Evolutionary conservation across 1,140 invertebrate species (phyloP), one percentile per base, ranked within the genome.

Genomic region (Drosophila ficusphila): DNA sequence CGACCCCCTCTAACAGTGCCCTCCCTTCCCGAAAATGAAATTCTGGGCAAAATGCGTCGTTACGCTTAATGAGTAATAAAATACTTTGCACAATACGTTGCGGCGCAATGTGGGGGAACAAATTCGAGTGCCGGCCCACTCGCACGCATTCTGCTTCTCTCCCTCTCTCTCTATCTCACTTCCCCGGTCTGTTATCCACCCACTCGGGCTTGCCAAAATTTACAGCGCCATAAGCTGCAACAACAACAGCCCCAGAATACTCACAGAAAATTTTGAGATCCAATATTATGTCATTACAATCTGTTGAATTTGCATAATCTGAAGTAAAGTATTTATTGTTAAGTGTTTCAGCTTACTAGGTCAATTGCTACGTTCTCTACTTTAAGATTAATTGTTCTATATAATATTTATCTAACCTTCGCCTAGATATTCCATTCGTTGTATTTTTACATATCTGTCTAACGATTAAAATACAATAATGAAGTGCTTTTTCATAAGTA

Each of bases 61-160:
- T 88, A 88, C 83, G 82, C 34, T 76, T 88, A 88, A 88, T 88
- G 82, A 88, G 82, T 89, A 88, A 88, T 88, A 88, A 88, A 88
- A 88, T 88, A 88, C 82, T 76, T 82, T 82, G 77, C 70, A 79
- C 76, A 85, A 76, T 42, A 79, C 29, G 48, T 18, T 18, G 47
- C 31, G 44, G 47, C 31, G 44, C 29, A 67, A 44, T 61, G 51
- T 51, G 69, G 53, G 68, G 54, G 18, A 54, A 49, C 29, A 39
- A 60, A 53, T 75, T 52, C 54, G 47, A 51, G 16, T 31, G 58
- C 53, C 16, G 18, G 25, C 47, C 52, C 29, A 25, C 31, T 69
- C 21, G 12, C 19, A 47, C 49, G 11, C 44, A 23, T 11, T 33
- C 42, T 41, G 14, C 42, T n/a, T 34, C 23, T 23, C 34, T 68